A percentile compares a stretch with the other conserved stretches of the same genome.
These are phyloP conservation scores for Anoplolepis gracilipes DNA, from an alignment of 1,140 invertebrate genomes.

Conservation along the genomic window DNA sequence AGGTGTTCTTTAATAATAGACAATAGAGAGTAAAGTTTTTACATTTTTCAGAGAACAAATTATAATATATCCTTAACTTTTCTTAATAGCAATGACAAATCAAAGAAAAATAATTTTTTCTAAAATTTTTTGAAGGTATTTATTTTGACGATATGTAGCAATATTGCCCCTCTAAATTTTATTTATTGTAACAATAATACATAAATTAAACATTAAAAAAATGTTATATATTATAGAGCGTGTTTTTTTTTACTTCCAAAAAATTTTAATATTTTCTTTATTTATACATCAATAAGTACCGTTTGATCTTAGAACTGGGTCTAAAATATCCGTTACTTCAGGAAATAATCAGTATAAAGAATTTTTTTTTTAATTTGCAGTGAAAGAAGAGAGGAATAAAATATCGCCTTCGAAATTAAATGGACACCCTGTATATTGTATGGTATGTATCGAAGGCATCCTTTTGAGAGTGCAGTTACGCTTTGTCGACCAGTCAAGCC, in stretches of 20 bases:
- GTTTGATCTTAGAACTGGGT: slow-evolving; percentile 19
- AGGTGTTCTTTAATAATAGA: background rate
- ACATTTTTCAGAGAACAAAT: background rate
- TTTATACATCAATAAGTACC: slow-evolving; percentile 1
- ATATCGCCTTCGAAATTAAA: slow-evolving; percentile 30
- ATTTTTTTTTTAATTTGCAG: slow-evolving; percentile 5
- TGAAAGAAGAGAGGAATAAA: slow-evolving; percentile 1
- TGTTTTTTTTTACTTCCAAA: background rate
- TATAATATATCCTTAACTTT: slow-evolving; percentile 27
- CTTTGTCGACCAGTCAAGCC: slow-evolving; percentile 69
- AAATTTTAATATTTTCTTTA: background rate
- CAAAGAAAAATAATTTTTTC: background rate
- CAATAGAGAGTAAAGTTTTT: background rate
- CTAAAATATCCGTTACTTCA: slow-evolving; percentile 11
- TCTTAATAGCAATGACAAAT: background rate
- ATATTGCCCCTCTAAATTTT: no score
- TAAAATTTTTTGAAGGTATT: background rate
- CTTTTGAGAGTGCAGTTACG: slow-evolving; percentile 71
- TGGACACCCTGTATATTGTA: slow-evolving; percentile 18
- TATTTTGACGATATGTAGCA: background rate
- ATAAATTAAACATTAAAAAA: background rate
- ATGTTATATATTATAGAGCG: background rate
- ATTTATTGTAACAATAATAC: background rate
- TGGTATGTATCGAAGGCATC: slow-evolving; percentile 45
- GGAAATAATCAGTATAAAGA: background rate